Base-by-base conservation (phyloP, 2,888 invertebrate genomes). In the Acrobasis repandana region DNA sequence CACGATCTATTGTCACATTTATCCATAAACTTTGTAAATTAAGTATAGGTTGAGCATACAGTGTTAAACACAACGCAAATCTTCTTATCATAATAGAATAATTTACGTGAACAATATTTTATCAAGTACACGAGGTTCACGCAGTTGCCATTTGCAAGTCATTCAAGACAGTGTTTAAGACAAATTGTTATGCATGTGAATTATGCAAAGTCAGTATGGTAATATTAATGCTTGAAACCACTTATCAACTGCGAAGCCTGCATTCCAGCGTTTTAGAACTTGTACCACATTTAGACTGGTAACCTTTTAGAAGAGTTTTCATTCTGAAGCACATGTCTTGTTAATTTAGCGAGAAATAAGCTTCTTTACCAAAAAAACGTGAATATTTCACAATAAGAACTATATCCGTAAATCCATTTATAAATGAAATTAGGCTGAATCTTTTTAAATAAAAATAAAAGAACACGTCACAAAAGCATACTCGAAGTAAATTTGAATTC, bases 201-300 rank as follows among this genome's bases (percentile, higher is more conserved):
- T 54, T 54, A 54, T 54, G 54, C 54, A 54, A 54, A 54, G 54
- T 54, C 54, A 11, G 54, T 54, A 54, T 54, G 54, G 38, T 54
- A 54, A 54, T 54, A 54, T 54, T 54, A 38, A 54, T 54, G 38
- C 54, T 54, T 18, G 20, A n/a, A 38, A 54, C 54, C 54, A 54
- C 54, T 54, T 54, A 54, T 54, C 38, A 9, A 36, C 36, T 54
- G 54, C 11, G 38, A 38, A 57, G 47, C 28, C 28, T 28, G 56
- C 57, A 38, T 56, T 46, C 46, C 60, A 56, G 20, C 48, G 52
- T 54, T 34, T 48, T 34, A 57, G 59, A 62, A 63, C 62, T 47
- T 18, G 34, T 48, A 8, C 20, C 14, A 38, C 10, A 54, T 28
- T 51, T 51, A 52, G 33, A 52, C 34, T 36, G 34, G 43, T 54